A percentile compares a stretch with the other conserved stretches of the same genome.
phyloP scores from a whole-genome alignment of 2,113 vertebrate species.

The Platichthys flesus region DNA sequence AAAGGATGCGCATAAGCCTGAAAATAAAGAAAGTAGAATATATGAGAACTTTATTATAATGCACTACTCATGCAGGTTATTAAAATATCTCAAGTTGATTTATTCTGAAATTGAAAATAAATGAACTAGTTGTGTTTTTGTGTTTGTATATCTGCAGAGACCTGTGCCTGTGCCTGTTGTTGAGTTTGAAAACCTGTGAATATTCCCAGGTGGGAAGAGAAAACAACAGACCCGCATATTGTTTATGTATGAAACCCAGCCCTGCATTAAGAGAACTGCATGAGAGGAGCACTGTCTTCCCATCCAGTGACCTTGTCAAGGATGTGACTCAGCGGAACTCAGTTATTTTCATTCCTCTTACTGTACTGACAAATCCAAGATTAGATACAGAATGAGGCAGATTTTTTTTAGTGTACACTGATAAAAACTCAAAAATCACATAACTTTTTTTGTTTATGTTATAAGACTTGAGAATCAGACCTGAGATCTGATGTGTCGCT shows the following conservation, averaged over 20 bases:
- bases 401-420: neutral
- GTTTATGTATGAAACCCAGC: conserved; percentile 61
- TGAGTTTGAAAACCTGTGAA: conserved; percentile 10
- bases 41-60: neutral
- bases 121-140: conserved; percentile 1
- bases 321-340: conserved; percentile 29
- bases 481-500: neutral
- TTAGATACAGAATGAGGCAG: neutral
- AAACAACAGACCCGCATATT: conserved; percentile 45
- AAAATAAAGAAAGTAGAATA: neutral
- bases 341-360: neutral
- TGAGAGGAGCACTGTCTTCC: conserved; percentile 22
- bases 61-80: conserved; percentile 15
- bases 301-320: conserved; percentile 40
- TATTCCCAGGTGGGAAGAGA: conserved; percentile 31
- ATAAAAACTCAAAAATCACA: neutral
- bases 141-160: neutral
- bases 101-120: conserved; percentile 8
- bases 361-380: neutral
- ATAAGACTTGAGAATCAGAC: neutral
- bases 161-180: conserved; percentile 28
- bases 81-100: conserved; percentile 1
- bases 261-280: conserved; percentile 41
- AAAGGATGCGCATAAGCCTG: neutral
- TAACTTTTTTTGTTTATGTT: no score